These are phyloP conservation scores for Pogonus chalceus DNA, from an alignment of 1,140 invertebrate genomes.

Conservation along the genomic window DNA sequence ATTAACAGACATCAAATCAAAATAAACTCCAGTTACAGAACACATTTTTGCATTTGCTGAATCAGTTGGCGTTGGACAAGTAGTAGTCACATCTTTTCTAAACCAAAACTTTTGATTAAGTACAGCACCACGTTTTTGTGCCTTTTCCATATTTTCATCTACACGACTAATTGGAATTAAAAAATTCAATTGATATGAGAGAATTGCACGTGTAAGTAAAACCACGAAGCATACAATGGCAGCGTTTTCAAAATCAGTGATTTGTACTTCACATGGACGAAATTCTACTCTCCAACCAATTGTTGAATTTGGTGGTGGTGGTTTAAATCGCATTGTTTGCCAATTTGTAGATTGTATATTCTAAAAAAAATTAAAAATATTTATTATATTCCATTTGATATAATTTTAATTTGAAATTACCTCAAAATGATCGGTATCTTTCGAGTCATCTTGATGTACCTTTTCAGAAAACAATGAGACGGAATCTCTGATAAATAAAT, in stretches of 20 bases:
- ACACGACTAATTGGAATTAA: slow-evolving; percentile 97
- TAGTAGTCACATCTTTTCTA: slow-evolving; percentile 63
- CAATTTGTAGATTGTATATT: slow-evolving; percentile 99
- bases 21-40: slow-evolving; percentile 41
- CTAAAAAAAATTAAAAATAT: slow-evolving; percentile 40
- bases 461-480: slow-evolving; percentile 94
- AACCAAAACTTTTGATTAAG: slow-evolving; percentile 83
- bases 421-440: slow-evolving; percentile 98
- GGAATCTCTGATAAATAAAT: slow-evolving; percentile 97
- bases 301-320: slow-evolving; percentile 85
- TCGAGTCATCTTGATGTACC: slow-evolving; percentile 84
- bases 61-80: slow-evolving; percentile 34
- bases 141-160: slow-evolving; percentile 95
- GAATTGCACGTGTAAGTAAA: slow-evolving; percentile 88
- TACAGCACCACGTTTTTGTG: slow-evolving; percentile 84
- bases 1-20: slow-evolving; percentile 77
- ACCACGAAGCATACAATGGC: slow-evolving; percentile 98
- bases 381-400: background rate
- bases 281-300: slow-evolving; percentile 99
- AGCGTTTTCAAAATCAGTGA: slow-evolving; percentile 99
- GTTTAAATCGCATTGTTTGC: slow-evolving; percentile 99
- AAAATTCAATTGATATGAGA: slow-evolving; percentile 94
- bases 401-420: slow-evolving; percentile 39
- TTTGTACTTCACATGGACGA: slow-evolving; percentile 94
- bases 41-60: slow-evolving; percentile 34